These are phyloP conservation scores for Python bivittatus DNA, from an alignment of 2,113 vertebrate species.

Conservation along the genomic window DNA sequence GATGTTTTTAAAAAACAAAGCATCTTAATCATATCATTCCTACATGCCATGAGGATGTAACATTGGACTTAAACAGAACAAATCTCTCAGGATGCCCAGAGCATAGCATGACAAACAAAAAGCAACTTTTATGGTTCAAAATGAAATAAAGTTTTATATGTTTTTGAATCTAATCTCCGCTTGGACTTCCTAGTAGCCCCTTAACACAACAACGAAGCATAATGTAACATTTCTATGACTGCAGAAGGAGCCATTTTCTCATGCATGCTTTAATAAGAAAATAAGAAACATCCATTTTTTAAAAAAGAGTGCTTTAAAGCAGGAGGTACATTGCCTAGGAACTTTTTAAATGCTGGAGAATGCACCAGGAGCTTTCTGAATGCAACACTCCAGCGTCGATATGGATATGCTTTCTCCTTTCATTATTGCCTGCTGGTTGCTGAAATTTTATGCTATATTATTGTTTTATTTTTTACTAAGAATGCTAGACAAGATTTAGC, in stretches of 20 bases:
- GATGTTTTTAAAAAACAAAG: conserved; percentile 62
- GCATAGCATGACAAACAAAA: conserved; percentile 62
- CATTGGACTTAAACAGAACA: conserved; percentile 54
- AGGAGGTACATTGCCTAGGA: too few relatives aligned
- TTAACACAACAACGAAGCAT: conserved; percentile 19
- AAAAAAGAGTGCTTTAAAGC: neutral
- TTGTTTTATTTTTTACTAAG: too few relatives aligned
- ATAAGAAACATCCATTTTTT: conserved; percentile 21
- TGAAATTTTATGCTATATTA: too few relatives aligned
- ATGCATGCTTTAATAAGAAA: neutral
- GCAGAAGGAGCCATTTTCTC: neutral
- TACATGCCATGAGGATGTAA: conserved; percentile 33
- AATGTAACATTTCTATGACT: conserved; percentile 8
- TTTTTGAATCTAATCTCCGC: conserved; percentile 33
- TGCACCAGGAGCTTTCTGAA: too few relatives aligned
- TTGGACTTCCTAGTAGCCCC: conserved; percentile 27
- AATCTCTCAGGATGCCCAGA: conserved; percentile 44
- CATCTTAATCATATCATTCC: conserved; percentile 54
- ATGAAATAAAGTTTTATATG: conserved; percentile 49
- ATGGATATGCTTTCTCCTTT: too few relatives aligned
- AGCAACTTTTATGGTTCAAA: conserved; percentile 68
- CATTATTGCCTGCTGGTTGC: too few relatives aligned
- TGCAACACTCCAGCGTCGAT: too few relatives aligned
- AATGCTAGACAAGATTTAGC: too few relatives aligned
- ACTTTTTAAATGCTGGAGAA: too few relatives aligned